phyloP scores from a whole-genome alignment of 2,888 invertebrate genomes.

The Sphaerophoria taeniata region DNA sequence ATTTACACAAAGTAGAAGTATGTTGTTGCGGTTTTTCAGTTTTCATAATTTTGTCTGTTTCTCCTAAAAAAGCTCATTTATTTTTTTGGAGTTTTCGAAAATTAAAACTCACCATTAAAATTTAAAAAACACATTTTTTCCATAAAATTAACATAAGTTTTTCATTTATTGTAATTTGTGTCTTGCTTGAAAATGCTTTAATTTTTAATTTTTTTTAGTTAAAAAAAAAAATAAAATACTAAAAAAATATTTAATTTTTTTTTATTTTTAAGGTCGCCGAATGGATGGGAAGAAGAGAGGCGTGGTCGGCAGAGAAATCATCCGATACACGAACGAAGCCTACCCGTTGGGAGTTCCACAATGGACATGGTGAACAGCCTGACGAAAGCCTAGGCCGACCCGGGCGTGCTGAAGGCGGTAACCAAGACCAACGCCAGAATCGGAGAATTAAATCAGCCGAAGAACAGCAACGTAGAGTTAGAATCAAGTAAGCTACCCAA shows the following conservation, averaged over 20 bases:
- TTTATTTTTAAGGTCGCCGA: conserved; percentile 84
- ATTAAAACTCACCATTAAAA: conserved; percentile 6
- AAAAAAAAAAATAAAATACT: not conserved
- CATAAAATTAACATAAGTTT: conserved; percentile 8
- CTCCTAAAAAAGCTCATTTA: conserved; percentile 40
- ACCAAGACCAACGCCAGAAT: conserved; percentile 74
- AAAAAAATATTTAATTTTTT: conserved; percentile 9
- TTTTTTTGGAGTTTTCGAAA: conserved; percentile 35
- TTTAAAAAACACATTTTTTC: conserved; percentile 30
- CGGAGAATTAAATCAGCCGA: conserved; percentile 80
- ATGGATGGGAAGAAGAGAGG: conserved; percentile 90
- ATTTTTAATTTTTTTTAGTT: not conserved
- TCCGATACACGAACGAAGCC: conserved; percentile 87
- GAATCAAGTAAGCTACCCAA: conserved; percentile 78
- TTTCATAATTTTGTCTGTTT: conserved; percentile 17
- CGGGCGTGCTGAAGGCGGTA: conserved; percentile 80
- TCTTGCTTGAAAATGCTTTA: conserved; percentile 19
- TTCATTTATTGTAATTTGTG: conserved; percentile 24
- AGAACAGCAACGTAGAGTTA: conserved; percentile 80
- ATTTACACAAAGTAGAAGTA: conserved; percentile 48
- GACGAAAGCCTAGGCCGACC: conserved; percentile 81
- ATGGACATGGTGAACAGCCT: conserved; percentile 84
- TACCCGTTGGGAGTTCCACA: conserved; percentile 88
- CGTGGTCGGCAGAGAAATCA: conserved; percentile 92
- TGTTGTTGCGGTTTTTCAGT: conserved; percentile 50